Evolutionary conservation across 2,113 vertebrate species (phyloP).

Genomic region (Origma solitaria): DNA sequence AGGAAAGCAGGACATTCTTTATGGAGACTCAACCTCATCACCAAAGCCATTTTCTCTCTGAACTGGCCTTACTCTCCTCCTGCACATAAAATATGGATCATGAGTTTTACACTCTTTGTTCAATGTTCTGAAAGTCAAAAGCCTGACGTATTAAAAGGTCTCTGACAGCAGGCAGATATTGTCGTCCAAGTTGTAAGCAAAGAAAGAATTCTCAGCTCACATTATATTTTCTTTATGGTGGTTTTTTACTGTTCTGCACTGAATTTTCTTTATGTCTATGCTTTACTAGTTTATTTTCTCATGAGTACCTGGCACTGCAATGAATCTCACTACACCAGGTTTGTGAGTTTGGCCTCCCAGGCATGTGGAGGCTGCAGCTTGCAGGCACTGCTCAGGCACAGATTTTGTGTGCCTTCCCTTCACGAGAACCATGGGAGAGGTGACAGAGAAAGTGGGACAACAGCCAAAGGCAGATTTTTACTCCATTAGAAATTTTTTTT

Average conservation of each 20-base stretch:
- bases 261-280: background rate
- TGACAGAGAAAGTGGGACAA: background rate
- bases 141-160: background rate
- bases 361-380: background rate
- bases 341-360: background rate
- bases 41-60: background rate
- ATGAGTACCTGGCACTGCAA: background rate
- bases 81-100: background rate
- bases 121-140: background rate
- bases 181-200: background rate
- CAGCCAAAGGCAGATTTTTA: background rate
- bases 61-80: background rate
- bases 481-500: background rate
- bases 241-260: background rate
- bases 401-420: background rate
- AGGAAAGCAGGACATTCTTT: background rate
- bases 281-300: background rate
- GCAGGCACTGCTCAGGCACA: background rate
- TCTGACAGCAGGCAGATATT: background rate
- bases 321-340: background rate
- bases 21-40: background rate
- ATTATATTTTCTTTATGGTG: background rate
- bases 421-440: background rate
- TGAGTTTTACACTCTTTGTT: background rate
- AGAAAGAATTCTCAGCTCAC: background rate